Evolutionary conservation across 2,797 vertebrate genomes (phyloP).

Genomic region (Chaetophractus vellerosus): DNA sequence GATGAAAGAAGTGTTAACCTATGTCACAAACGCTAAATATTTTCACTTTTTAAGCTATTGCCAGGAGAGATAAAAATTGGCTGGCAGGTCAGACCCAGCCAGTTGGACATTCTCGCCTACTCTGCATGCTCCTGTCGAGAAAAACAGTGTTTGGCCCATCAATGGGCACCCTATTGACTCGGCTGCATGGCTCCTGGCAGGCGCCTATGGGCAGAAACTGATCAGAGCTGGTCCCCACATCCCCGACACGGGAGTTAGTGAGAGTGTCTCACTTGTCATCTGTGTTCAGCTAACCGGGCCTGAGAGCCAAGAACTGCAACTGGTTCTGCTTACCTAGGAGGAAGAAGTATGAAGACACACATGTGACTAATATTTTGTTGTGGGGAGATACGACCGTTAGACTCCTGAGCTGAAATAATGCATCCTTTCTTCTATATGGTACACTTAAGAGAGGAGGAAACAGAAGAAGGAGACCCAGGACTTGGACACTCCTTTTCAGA

Average conservation of each 20-base stretch:
- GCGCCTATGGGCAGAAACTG: conserved; percentile 44
- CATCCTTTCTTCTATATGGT: neutral
- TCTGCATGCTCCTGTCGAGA: conserved; percentile 75
- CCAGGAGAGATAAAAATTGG: conserved; percentile 72
- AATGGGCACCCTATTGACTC: conserved; percentile 60
- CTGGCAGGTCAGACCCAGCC: conserved; percentile 67
- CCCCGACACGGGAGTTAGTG: neutral
- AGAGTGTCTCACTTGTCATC: conserved; percentile 1
- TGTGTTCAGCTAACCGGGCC: neutral
- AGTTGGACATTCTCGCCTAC: conserved; percentile 71
- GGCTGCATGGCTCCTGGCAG: conserved; percentile 71
- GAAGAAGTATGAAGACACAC: conserved; percentile 44
- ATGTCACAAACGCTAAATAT: conserved; percentile 34
- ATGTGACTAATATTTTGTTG: neutral
- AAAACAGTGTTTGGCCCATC: conserved; percentile 73
- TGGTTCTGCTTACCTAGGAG: conserved; percentile 21
- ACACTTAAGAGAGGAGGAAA: neutral
- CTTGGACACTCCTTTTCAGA: neutral
- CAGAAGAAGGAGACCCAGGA: neutral
- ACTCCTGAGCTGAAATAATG: conserved; percentile 29
- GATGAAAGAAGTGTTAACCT: conserved; percentile 59
- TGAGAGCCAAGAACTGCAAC: conserved; percentile 24
- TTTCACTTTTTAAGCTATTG: conserved; percentile 34
- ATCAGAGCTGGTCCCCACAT: conserved; percentile 47
- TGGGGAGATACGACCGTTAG: neutral